Evolutionary conservation across 2,888 invertebrate genomes (phyloP).

Genomic region (Troides oblongomaculatus): DNA sequence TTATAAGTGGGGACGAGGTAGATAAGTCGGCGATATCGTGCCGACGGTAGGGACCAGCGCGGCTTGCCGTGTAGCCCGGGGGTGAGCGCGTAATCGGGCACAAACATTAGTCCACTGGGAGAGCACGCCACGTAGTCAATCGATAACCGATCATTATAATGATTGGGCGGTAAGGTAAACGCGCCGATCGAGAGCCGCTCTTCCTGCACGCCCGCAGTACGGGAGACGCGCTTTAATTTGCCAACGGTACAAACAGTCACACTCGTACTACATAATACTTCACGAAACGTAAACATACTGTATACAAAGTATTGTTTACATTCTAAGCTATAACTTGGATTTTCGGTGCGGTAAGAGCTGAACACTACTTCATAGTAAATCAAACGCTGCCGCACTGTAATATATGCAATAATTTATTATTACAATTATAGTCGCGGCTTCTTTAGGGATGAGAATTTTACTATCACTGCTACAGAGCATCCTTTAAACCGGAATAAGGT

Average conservation of each 20-base stretch:
- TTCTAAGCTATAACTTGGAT: no score
- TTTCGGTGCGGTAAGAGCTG: no score
- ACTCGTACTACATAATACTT: no score
- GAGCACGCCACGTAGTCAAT: slow-evolving; percentile 73
- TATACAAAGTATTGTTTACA: no score
- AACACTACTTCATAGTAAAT: no score
- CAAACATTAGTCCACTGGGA: slow-evolving; percentile 73
- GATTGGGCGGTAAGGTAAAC: slow-evolving; percentile 74
- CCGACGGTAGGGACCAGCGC: slow-evolving; percentile 63
- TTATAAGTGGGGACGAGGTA: slow-evolving; percentile 71
- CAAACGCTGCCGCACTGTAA: no score
- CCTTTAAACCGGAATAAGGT: no score
- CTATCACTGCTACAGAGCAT: no score
- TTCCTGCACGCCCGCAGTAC: slow-evolving; percentile 63
- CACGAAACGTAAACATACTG: no score
- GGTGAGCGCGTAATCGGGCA: slow-evolving; percentile 65
- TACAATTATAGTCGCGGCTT: no score
- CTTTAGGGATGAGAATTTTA: no score
- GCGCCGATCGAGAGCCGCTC: slow-evolving; percentile 43
- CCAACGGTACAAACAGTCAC: slow-evolving; percentile 2
- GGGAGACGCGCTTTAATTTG: slow-evolving; percentile 68
- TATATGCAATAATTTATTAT: no score
- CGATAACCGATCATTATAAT: slow-evolving; percentile 79
- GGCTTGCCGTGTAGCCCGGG: slow-evolving; percentile 68
- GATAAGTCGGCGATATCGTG: slow-evolving; percentile 75